phyloP scores from a whole-genome alignment of 2,888 invertebrate species.

The Calameuta filiformis region DNA sequence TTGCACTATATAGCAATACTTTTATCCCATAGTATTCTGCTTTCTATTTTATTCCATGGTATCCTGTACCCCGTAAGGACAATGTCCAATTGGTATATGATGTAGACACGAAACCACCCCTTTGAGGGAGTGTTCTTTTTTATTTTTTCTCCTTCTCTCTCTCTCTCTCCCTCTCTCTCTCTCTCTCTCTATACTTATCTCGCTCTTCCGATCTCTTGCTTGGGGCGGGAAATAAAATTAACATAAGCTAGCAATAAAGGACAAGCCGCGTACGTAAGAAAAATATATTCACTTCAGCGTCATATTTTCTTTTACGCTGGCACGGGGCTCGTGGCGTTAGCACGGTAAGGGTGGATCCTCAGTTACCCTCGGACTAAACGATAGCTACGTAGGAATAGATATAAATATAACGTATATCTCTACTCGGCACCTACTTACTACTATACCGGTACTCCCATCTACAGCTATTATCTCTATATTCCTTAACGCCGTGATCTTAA shows the following conservation, averaged over 20 bases:
- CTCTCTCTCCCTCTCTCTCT: too few species aligned
- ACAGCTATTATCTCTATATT: constrained; percentile 40
- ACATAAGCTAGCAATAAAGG: constrained; percentile 54
- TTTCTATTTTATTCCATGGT: too few species aligned
- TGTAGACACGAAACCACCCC: background rate
- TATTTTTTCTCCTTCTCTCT: background rate
- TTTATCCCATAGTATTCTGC: too few species aligned
- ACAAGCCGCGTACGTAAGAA: constrained; percentile 47
- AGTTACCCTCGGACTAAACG: constrained; percentile 32
- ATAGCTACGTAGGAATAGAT: constrained; percentile 38
- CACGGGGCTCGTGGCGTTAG: constrained; percentile 38
- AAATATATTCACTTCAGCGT: constrained; percentile 49
- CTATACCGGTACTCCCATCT: background rate
- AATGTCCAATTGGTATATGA: too few species aligned
- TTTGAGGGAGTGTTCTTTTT: background rate
- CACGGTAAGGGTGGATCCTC: constrained; percentile 53
- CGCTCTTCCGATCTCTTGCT: background rate
- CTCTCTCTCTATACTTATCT: too few species aligned
- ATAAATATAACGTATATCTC: constrained; percentile 40
- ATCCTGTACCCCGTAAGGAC: too few species aligned
- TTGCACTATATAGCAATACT: too few species aligned
- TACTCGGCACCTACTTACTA: constrained; percentile 28
- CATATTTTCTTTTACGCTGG: constrained; percentile 43
- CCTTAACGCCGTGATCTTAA: constrained; percentile 48
- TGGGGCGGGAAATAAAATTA: constrained; percentile 46